Conservation (phyloP, 92 coral and sea anemone species). For the Virgularia gustaviana region DNA sequence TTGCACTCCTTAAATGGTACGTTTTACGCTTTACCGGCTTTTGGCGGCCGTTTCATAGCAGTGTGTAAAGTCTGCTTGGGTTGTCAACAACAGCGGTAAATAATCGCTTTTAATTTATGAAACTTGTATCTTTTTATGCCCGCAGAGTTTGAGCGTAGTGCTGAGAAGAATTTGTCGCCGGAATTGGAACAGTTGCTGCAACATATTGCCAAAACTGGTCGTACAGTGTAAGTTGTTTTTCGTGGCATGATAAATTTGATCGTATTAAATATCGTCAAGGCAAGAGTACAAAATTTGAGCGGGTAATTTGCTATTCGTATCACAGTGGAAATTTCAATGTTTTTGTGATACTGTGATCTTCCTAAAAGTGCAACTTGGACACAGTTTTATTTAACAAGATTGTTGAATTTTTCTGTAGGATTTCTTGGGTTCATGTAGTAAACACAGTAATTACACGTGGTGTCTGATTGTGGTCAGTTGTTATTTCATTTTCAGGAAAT, state of each 20-base stretch:
- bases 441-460: slow-evolving; percentile 13
- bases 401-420: too few relatives aligned
- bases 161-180: slow-evolving; percentile 79
- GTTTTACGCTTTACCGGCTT: slow-evolving; percentile 6
- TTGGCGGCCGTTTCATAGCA: not conserved
- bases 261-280: too few relatives aligned
- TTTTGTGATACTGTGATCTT: too few relatives aligned
- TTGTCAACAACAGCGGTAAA: not conserved
- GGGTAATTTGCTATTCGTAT: too few relatives aligned
- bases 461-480: too few relatives aligned
- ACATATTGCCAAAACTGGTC: slow-evolving; percentile 93
- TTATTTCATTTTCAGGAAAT: too few relatives aligned
- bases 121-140: slow-evolving; percentile 29
- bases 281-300: too few relatives aligned
- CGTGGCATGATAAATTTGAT: not conserved
- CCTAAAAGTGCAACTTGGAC: too few relatives aligned
- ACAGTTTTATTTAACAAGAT: too few relatives aligned
- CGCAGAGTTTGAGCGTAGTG: slow-evolving; percentile 85
- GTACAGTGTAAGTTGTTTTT: slow-evolving; percentile 69
- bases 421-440: too few relatives aligned
- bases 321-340: too few relatives aligned
- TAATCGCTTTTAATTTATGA: slow-evolving; percentile 21
- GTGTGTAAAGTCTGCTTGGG: not conserved
- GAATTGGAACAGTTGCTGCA: slow-evolving; percentile 80
- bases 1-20: slow-evolving; percentile 90